Base-by-base conservation (phyloP, 2,113 vertebrate genomes). In the Neolamprologus fasciatus region DNA sequence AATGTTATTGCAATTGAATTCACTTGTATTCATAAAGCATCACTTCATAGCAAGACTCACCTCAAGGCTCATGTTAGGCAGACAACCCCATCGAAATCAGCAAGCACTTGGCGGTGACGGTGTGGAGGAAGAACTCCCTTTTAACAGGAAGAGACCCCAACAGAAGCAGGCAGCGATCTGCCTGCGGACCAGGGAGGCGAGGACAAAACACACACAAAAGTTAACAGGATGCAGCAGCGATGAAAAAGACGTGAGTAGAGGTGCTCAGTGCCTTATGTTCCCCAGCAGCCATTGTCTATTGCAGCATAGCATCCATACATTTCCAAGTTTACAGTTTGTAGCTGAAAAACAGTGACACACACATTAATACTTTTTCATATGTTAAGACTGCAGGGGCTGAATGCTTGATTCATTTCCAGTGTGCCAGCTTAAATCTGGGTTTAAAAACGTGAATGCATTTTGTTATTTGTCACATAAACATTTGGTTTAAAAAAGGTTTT, bases 181-280 rank as follows among this genome's bases (percentile, higher is more conserved):
- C 12, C 3, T 28, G 9, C 0, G 14, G 42, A 6, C 0, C 26
- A 5, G 14, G 0, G 6, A 50, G 9, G 16, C 2, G 26, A 76
- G 23, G 23, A 50, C 42, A 19, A 47, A 28, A 6, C 71, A 12
- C 71, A 28, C 40, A 12, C 23, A 10, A 17, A 45, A 28, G 68
- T 45, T 45, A 73, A 73, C 13, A 9, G 21, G 13, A 26, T 73
- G 68, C 37, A 45, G 37, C 35, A 40, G 35, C 4, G 13, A 23
- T 42, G 4, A 73, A 73, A 45, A 47, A 47, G 68, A 76, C 23
- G 0, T 5, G 23, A 76, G 16, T 12, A 23, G 71, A 73, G 21
- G 37, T 42, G 21, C 21, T 45, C 13, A 45, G 0, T 26, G 66
- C 21, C 1, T 76, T 45, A 12, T 47, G 71, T 47, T 47, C 45